Evolutionary conservation across 2,797 vertebrate genomes (phyloP).

Genomic region (Etheostoma nigrum): DNA sequence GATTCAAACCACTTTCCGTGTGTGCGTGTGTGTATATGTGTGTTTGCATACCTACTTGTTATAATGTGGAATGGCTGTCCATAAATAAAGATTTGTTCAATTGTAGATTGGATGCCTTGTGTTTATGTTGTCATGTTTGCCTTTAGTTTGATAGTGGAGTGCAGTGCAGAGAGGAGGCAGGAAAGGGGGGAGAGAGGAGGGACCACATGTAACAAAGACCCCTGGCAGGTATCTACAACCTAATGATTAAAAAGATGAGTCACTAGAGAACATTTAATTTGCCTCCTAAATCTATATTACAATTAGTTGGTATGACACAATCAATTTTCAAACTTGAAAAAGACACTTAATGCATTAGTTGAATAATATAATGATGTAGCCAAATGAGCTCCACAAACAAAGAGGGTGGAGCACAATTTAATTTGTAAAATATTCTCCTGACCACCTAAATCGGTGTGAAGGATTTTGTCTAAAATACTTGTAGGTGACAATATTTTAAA

Average conservation of each 20-base stretch:
- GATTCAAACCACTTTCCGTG: constrained; percentile 78
- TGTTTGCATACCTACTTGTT: constrained; percentile 65
- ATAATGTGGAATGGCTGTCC: constrained; percentile 74
- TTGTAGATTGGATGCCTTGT: constrained; percentile 38
- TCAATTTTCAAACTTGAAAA: neutral
- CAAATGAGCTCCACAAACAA: neutral
- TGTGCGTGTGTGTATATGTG: constrained; percentile 4
- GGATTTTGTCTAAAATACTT: neutral
- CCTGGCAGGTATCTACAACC: neutral
- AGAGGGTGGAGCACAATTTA: neutral
- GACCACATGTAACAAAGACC: neutral
- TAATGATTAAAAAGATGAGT: neutral
- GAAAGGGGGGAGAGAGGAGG: neutral
- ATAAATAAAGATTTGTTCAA: constrained; percentile 82
- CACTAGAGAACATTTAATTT: neutral
- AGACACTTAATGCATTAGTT: neutral
- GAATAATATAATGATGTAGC: neutral
- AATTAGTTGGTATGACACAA: neutral
- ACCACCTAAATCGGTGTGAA: neutral
- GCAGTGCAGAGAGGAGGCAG: neutral
- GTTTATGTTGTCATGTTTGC: constrained; percentile 3
- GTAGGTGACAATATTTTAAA: neutral
- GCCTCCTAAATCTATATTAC: neutral
- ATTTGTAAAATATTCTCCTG: neutral
- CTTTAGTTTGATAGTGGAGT: neutral